Evolutionary conservation across 2,888 invertebrate species (phyloP).

Genomic region (Smittia sp.): DNA sequence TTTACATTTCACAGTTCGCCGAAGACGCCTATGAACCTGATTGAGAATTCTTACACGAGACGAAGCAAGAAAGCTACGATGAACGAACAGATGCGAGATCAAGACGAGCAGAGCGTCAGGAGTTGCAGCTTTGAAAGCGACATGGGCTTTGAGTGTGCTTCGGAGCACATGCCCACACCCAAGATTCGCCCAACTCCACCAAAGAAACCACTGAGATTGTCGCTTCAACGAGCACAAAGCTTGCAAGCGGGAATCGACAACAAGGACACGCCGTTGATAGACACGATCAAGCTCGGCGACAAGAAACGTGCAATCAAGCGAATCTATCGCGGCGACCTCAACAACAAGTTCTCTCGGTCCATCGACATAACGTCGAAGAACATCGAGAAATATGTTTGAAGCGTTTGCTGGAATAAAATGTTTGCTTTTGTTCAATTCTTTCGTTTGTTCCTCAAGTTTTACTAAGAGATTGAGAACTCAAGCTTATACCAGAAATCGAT

Average conservation of each 20-base stretch:
- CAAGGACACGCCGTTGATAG: no score
- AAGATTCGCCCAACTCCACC: constrained; percentile 74
- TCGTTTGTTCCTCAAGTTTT: no score
- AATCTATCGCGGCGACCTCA: no score
- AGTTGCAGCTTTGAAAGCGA: constrained; percentile 78
- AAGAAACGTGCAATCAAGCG: no score
- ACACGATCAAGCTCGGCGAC: no score
- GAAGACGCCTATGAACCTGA: constrained; percentile 25
- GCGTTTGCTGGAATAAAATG: no score
- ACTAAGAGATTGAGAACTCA: no score
- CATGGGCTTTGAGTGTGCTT: constrained; percentile 59
- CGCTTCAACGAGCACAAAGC: constrained; percentile 79
- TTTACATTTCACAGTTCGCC: not conserved
- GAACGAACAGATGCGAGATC: constrained; percentile 45
- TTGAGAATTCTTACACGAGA: constrained; percentile 16
- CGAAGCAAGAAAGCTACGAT: constrained; percentile 48
- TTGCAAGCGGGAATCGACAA: constrained; percentile 64
- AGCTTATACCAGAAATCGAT: no score
- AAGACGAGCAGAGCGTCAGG: constrained; percentile 60
- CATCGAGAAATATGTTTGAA: no score
- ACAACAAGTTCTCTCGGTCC: no score
- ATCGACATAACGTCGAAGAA: no score
- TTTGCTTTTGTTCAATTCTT: no score
- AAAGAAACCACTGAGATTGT: constrained; percentile 78
- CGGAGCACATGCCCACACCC: constrained; percentile 58